These are phyloP conservation scores for Pantherophis guttatus DNA, from an alignment of 2,113 vertebrate species.

Conservation along the genomic window DNA sequence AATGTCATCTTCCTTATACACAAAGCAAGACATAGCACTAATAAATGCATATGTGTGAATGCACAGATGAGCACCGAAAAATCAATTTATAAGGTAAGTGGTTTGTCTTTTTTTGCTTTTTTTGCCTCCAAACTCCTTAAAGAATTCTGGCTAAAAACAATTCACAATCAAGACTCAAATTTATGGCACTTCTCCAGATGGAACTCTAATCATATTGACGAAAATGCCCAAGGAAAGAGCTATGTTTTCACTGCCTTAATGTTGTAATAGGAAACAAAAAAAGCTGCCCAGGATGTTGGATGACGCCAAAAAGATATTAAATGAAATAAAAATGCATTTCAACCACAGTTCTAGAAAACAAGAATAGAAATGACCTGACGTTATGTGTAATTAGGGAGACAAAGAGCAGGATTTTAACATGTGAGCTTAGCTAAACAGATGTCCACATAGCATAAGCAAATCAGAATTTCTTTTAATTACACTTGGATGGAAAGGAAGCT, in stretches of 20 bases:
- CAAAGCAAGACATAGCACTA: not conserved
- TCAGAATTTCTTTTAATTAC: slow-evolving; percentile 36
- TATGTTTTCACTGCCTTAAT: not conserved
- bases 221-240: not conserved
- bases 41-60: not conserved
- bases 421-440: slow-evolving; percentile 43
- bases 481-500: slow-evolving; percentile 23
- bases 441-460: slow-evolving; percentile 38
- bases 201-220: not conserved
- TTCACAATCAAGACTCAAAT: not conserved
- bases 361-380: slow-evolving; percentile 38
- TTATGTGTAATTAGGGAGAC: slow-evolving; percentile 42
- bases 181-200: not conserved
- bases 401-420: slow-evolving; percentile 47
- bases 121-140: not conserved
- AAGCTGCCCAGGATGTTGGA: not conserved
- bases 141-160: not conserved
- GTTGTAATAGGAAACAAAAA: not conserved
- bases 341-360: slow-evolving; percentile 43
- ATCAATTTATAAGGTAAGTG: not conserved
- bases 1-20: not conserved
- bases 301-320: slow-evolving; percentile 1
- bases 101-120: not conserved
- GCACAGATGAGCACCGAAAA: not conserved
- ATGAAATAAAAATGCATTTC: slow-evolving; percentile 21